A percentile compares a stretch with the other conserved stretches of the same genome.
phyloP scores from a whole-genome alignment of 1,140 invertebrate species.

The Chrysomallon squamiferum region DNA sequence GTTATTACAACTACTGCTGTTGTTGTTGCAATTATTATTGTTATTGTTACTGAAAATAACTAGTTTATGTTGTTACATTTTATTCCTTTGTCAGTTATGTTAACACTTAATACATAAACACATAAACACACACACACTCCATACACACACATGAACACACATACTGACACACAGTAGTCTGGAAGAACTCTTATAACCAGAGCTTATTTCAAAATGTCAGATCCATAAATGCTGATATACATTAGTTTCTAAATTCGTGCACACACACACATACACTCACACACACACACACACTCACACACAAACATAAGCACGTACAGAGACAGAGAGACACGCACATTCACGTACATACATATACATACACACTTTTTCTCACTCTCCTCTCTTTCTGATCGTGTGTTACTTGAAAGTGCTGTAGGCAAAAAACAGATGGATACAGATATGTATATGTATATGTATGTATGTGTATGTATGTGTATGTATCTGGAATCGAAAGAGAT shows the following conservation, averaged over 20 bases:
- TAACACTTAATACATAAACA: neutral
- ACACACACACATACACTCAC: constrained; percentile 3
- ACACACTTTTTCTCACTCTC: neutral
- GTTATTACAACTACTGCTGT: too few relatives aligned
- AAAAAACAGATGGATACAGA: too few relatives aligned
- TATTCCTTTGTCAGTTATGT: too few relatives aligned
- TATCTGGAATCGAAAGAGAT: neutral
- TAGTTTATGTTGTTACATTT: too few relatives aligned
- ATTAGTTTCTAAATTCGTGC: neutral
- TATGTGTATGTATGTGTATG: constrained; percentile 6
- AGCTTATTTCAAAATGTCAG: too few relatives aligned
- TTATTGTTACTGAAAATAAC: too few relatives aligned
- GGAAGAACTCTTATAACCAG: too few relatives aligned
- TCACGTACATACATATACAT: neutral
- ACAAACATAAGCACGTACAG: neutral
- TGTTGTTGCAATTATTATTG: too few relatives aligned
- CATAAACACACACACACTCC: too few relatives aligned
- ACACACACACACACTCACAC: neutral
- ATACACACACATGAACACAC: too few relatives aligned
- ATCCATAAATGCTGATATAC: too few relatives aligned
- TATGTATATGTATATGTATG: constrained; percentile 9
- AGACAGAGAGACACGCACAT: constrained; percentile 1
- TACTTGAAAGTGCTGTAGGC: neutral
- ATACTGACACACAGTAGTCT: too few relatives aligned
- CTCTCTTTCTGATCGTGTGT: neutral